phyloP scores from a whole-genome alignment of 2,888 invertebrate species.

The Spilarctia lutea region DNA sequence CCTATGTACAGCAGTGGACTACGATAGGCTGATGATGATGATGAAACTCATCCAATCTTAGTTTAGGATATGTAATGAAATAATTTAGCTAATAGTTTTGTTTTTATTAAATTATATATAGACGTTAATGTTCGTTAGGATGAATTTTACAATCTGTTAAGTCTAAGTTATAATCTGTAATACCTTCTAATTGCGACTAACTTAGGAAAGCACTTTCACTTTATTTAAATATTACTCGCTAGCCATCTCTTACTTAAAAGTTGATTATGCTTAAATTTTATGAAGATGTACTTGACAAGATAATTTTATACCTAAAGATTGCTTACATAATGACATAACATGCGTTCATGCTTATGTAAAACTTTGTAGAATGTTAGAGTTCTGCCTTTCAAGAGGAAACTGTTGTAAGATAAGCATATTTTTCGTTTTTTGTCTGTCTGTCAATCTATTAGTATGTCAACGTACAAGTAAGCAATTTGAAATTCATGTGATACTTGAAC shows the following conservation, averaged over 20 bases:
- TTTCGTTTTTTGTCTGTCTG: neutral
- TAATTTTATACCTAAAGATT: neutral
- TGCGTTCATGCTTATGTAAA: conserved; percentile 20
- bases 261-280: neutral
- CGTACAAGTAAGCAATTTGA: neutral
- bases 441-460: neutral
- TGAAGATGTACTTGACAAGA: conserved; percentile 4
- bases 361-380: conserved; percentile 27
- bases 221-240: neutral
- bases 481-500: too few species aligned
- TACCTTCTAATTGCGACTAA: neutral
- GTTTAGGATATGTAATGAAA: too few species aligned
- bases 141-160: too few species aligned
- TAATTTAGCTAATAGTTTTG: too few species aligned
- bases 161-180: neutral
- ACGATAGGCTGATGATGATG: too few species aligned
- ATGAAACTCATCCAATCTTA: too few species aligned
- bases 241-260: neutral
- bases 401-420: neutral
- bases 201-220: neutral
- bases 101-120: too few species aligned
- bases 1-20: too few species aligned
- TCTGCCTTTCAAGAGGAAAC: neutral
- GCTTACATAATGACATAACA: conserved; percentile 5
- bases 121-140: too few species aligned